Percentiles rank a stretch among this genome's conserved stretches.
These are phyloP conservation scores for Hystrix cristata DNA, from an alignment of 2,113 vertebrate genomes.

Conservation along the genomic window DNA sequence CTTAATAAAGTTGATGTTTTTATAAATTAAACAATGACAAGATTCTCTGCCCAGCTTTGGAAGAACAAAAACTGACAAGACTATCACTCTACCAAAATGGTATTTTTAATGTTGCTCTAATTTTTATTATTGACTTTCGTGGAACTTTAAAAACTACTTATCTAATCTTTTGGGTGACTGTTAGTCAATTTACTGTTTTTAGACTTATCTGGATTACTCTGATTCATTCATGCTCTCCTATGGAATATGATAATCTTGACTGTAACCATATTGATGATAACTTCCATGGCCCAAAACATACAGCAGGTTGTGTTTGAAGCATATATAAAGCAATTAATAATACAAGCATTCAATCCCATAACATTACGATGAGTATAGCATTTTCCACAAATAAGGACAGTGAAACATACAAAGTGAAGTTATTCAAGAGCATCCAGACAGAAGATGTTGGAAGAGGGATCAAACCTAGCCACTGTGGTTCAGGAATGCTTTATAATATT, in stretches of 20 bases:
- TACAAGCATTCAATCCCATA: neutral
- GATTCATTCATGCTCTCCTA: neutral
- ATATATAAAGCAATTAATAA: neutral
- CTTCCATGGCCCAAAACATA: neutral
- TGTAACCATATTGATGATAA: neutral
- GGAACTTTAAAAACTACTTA: neutral
- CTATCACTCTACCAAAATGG: neutral
- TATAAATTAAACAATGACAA: neutral
- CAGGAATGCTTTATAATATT: neutral
- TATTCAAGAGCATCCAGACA: neutral
- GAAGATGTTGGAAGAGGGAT: accelerated
- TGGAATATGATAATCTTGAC: neutral
- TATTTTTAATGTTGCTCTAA: neutral
- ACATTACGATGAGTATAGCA: neutral
- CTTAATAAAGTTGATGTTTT: neutral
- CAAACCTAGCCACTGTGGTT: neutral
- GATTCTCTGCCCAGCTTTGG: neutral
- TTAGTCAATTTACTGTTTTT: neutral
- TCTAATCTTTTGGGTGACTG: neutral
- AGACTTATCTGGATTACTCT: neutral
- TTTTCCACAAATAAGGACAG: neutral
- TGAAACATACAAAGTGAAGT: neutral
- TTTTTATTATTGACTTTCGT: neutral
- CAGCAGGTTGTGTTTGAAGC: neutral
- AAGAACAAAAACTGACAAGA: neutral